Percentiles rank a stretch among this genome's conserved stretches.
These are phyloP conservation scores for Microchirus variegatus DNA, from an alignment of 2,797 vertebrate genomes.

Conservation along the genomic window DNA sequence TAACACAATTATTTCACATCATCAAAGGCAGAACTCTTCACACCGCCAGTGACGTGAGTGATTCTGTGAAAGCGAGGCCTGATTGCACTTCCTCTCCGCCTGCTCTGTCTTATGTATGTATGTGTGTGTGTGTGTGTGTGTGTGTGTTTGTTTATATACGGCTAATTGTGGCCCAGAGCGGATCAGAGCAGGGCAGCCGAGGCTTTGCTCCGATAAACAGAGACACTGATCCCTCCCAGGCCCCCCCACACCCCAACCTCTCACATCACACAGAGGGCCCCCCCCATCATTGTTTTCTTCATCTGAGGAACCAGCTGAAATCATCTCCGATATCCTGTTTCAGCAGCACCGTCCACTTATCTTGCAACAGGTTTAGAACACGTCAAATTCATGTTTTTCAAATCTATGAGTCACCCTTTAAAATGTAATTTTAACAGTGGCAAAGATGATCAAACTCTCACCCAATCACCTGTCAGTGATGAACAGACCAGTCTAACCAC, in stretches of 20 bases:
- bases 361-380: too few species aligned
- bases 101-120: too few species aligned
- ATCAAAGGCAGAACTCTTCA: constrained; percentile 55
- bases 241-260: constrained; percentile 20
- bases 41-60: constrained; percentile 35
- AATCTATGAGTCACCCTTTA: too few species aligned
- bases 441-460: too few species aligned
- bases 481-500: too few species aligned
- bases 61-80: constrained; percentile 47
- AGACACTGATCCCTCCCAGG: constrained; percentile 46
- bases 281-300: constrained; percentile 19
- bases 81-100: constrained; percentile 63
- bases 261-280: too few species aligned
- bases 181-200: constrained; percentile 37
- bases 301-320: constrained; percentile 34
- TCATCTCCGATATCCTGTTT: constrained; percentile 15
- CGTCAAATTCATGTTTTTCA: too few species aligned
- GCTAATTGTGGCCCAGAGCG: constrained; percentile 71
- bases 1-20: constrained; percentile 35
- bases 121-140: constrained; percentile 64
- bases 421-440: too few species aligned
- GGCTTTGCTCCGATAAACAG: constrained; percentile 59
- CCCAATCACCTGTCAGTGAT: too few species aligned
- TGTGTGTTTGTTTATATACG: constrained; percentile 68
- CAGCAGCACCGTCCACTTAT: neutral